Base-by-base conservation (phyloP, 1,140 invertebrate genomes). In the Parapsyche elsis region DNA sequence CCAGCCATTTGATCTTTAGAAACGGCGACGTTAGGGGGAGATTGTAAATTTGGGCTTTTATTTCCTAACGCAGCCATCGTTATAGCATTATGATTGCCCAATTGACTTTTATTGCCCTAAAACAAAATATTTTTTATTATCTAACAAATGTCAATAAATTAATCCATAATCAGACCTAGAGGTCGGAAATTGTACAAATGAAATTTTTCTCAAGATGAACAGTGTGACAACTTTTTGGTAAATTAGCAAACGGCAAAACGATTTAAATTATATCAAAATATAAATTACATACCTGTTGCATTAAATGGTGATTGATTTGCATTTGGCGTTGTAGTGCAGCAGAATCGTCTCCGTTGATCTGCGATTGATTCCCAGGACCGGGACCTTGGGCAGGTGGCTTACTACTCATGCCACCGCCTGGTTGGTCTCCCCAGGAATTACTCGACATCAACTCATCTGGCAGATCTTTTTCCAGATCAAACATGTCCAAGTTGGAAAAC, bases 381-480 rank as follows among this genome's bases (percentile, higher is more conserved):
- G 94, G 94, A 67, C 94, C 93, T 84, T 94, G 93, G 24, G 92
- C 94, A 0, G 92, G 93, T 74, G 94, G 94, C 85, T 95, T 95
- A 57, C 87, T 88, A 85, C 87, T 85, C 23, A 75, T n/a, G 85
- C 90, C 82, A 84, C 92, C 87, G 84, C 90, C 90, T 30, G 91
- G 87, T 84, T 91, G 90, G 84, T 93, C 91, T 79, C 91, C 91
- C 94, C 94, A 95, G 81, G 92, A 91, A 78, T 91, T 90, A 30
- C 92, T 91, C 14, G 91, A 91, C 85, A 97, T 94, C 73, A 98
- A 89, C 88, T 98, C 97, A 90, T 98, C 96, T 45, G 96, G 96
- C 80, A 98, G 92, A 88, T 97, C 95, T 89, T 96, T 96, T 89
- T 97, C 95, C 87, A 97, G 90, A 89, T 95, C 94, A 87, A 95